phyloP scores from a whole-genome alignment of 2,113 vertebrate genomes.

The Oceanodroma tethys region DNA sequence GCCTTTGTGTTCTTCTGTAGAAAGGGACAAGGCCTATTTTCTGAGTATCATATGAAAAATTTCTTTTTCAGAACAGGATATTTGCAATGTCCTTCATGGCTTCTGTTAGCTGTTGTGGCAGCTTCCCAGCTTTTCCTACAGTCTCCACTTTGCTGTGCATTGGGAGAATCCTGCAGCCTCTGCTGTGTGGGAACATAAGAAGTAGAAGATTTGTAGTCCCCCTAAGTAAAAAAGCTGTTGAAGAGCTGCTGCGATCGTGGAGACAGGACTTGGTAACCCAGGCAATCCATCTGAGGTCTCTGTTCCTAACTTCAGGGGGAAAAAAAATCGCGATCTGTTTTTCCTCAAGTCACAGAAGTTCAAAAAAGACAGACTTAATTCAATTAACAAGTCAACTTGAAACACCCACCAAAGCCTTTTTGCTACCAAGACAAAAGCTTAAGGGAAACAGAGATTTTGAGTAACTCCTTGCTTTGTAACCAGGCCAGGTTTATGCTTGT shows the following conservation, averaged over 20 bases:
- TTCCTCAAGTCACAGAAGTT: not conserved
- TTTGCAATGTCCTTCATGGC: not conserved
- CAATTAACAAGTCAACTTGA: not conserved
- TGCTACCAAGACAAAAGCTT: not conserved
- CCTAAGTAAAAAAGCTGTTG: constrained; percentile 5
- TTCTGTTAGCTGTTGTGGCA: not conserved
- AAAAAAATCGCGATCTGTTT: not conserved
- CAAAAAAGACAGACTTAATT: not conserved
- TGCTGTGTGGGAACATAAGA: not conserved
- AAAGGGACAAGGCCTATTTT: not conserved
- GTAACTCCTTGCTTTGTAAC: not conserved
- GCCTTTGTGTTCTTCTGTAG: not conserved
- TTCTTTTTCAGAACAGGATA: not conserved
- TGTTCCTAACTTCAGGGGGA: not conserved
- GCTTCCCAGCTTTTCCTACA: not conserved
- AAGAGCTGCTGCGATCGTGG: not conserved
- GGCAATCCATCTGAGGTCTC: not conserved
- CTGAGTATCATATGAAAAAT: not conserved
- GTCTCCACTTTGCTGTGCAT: not conserved
- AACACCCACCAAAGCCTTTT: not conserved
- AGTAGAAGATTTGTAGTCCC: not conserved
- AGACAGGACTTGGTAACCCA: not conserved
- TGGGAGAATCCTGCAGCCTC: not conserved
- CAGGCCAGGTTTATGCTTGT: not conserved
- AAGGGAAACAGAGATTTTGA: not conserved